phyloP scores from a whole-genome alignment of 2,797 vertebrate species.

The Falco naumanni region DNA sequence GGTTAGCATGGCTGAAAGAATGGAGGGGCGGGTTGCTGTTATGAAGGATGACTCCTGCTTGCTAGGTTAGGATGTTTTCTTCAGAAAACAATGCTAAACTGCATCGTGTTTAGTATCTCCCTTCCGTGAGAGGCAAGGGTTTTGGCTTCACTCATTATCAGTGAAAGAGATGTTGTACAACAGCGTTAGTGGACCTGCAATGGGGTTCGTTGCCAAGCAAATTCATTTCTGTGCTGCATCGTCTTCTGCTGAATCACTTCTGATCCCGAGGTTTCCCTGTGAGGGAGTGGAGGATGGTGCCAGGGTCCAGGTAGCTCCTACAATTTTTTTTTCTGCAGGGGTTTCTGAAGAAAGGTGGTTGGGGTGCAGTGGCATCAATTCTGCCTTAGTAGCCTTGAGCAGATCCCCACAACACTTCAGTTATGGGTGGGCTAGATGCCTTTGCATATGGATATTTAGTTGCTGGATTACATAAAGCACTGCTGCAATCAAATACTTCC shows the following conservation, averaged over 20 bases:
- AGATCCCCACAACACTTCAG: not conserved
- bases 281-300: not conserved
- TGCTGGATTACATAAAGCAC: not conserved
- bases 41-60: not conserved
- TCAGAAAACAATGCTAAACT: not conserved
- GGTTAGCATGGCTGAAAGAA: not conserved
- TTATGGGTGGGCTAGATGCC: not conserved
- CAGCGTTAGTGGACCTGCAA: not conserved
- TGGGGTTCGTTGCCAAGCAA: conserved; percentile 4
- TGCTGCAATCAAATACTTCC: not conserved
- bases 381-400: not conserved
- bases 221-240: not conserved
- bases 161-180: not conserved
- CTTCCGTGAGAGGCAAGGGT: not conserved
- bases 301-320: not conserved
- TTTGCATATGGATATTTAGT: not conserved
- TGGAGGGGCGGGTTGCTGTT: not conserved
- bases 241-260: conserved; percentile 32
- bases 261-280: not conserved
- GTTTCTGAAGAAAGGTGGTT: not conserved
- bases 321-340: not conserved
- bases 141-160: not conserved
- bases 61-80: not conserved
- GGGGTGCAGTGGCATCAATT: not conserved
- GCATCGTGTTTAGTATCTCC: not conserved